Conservation (phyloP, 2,888 invertebrate genomes). For the Cerceris rybyensis region DNA sequence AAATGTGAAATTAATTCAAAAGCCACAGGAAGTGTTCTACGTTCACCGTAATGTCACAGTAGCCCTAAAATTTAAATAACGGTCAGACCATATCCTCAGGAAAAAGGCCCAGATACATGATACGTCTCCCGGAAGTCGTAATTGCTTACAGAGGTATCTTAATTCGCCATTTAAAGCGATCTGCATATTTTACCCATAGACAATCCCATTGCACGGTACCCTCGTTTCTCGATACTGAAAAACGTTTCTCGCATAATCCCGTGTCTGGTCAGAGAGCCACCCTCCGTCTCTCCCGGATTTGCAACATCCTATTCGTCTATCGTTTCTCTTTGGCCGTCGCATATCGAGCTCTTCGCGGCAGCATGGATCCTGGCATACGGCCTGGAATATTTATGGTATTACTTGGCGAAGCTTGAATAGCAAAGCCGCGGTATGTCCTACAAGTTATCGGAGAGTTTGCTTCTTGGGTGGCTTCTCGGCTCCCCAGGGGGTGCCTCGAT, state of each 20-base stretch:
- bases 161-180: no score
- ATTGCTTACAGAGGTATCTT: no score
- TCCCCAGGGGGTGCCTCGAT: conserved; percentile 77
- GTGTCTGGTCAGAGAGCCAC: conserved; percentile 31
- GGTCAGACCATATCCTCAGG: not conserved
- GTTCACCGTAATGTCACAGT: no score
- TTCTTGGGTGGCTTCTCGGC: conserved; percentile 79
- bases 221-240: conserved; percentile 49
- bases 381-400: conserved; percentile 72
- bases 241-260: conserved; percentile 47
- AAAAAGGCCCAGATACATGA: not conserved
- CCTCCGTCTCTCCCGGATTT: conserved; percentile 29
- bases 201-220: conserved; percentile 26
- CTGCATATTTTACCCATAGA: conserved; percentile 39
- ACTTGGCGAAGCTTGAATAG: conserved; percentile 72
- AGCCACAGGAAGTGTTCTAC: no score
- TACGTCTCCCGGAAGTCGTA: not conserved
- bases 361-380: conserved; percentile 65
- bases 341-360: conserved; percentile 56
- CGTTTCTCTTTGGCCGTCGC: conserved; percentile 54
- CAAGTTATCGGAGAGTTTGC: conserved; percentile 78
- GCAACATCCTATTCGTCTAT: conserved; percentile 50
- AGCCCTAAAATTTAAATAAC: no score
- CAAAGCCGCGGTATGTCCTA: conserved; percentile 75
- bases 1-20: no score